Evolutionary conservation across 2,113 vertebrate species (phyloP).

Genomic region (Pavo muticus): DNA sequence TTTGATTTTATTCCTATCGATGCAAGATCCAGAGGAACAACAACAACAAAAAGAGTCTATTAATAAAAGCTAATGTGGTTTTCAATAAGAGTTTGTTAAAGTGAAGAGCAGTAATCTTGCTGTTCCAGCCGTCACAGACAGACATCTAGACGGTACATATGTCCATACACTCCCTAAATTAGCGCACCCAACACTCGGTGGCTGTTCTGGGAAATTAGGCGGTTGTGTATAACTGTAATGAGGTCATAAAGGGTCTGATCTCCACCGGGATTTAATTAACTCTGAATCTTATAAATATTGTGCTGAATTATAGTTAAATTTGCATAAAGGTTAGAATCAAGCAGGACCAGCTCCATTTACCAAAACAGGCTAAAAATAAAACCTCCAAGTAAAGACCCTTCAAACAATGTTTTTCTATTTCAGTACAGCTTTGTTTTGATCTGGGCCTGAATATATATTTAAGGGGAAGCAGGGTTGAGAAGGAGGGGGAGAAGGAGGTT

Average conservation of each 20-base stretch:
- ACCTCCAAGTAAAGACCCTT: not conserved
- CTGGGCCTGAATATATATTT: conserved; percentile 50
- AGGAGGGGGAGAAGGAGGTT: conserved; percentile 20
- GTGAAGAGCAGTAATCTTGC: conserved; percentile 21
- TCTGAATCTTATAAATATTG: conserved; percentile 80
- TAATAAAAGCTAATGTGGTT: conserved; percentile 71
- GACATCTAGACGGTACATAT: conserved; percentile 58
- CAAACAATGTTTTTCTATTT: conserved; percentile 31
- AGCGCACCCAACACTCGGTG: conserved; percentile 45
- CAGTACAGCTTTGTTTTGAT: conserved; percentile 40
- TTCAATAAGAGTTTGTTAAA: conserved; percentile 29
- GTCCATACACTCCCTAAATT: conserved; percentile 64
- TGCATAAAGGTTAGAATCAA: conserved; percentile 75
- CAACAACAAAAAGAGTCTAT: conserved; percentile 45
- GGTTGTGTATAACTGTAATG: conserved; percentile 76
- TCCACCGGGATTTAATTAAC: conserved; percentile 79
- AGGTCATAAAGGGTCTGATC: conserved; percentile 78
- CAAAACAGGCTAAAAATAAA: conserved; percentile 30
- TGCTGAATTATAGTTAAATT: conserved; percentile 76
- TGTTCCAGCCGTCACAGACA: conserved; percentile 42
- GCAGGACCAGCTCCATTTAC: conserved; percentile 54
- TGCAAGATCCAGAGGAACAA: conserved; percentile 54
- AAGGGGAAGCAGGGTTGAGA: conserved; percentile 38
- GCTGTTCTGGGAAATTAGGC: conserved; percentile 74
- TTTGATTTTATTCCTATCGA: conserved; percentile 73